Evolutionary conservation across 2,113 vertebrate genomes (phyloP).

Genomic region (Boleophthalmus pectinirostris): DNA sequence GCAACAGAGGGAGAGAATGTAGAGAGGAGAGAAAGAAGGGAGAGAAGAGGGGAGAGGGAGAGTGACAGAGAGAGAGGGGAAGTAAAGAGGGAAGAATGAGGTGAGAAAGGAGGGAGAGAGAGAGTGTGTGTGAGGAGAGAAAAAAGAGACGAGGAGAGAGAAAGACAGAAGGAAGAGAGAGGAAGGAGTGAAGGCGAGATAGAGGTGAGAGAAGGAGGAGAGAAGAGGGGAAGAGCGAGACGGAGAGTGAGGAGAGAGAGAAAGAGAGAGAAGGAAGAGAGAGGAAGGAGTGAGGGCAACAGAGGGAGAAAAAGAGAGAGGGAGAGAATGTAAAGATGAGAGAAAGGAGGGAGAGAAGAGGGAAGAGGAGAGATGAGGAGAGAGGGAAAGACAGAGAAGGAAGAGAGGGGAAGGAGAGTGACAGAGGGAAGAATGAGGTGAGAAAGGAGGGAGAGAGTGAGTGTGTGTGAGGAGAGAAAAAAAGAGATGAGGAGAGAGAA

Average conservation of each 20-base stretch:
- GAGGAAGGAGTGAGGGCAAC: no score
- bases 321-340: no score
- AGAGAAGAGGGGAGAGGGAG: background rate
- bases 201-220: no score
- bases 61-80: background rate
- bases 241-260: no score
- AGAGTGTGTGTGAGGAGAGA: no score
- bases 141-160: constrained; percentile 17
- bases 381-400: no score
- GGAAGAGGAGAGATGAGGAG: no score
- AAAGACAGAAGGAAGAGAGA: no score
- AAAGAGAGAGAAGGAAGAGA: background rate
- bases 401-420: background rate
- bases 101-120: background rate
- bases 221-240: background rate
- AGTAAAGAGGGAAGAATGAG: background rate
- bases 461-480: constrained; percentile 1
- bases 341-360: no score
- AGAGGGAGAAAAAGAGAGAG: no score
- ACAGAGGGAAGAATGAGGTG: background rate
- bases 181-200: background rate
- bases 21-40: background rate
- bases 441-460: background rate
- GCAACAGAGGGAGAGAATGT: no score
- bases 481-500: constrained; percentile 9